Conservation (phyloP, 2,797 vertebrate genomes). For the Borostomias antarcticus region DNA sequence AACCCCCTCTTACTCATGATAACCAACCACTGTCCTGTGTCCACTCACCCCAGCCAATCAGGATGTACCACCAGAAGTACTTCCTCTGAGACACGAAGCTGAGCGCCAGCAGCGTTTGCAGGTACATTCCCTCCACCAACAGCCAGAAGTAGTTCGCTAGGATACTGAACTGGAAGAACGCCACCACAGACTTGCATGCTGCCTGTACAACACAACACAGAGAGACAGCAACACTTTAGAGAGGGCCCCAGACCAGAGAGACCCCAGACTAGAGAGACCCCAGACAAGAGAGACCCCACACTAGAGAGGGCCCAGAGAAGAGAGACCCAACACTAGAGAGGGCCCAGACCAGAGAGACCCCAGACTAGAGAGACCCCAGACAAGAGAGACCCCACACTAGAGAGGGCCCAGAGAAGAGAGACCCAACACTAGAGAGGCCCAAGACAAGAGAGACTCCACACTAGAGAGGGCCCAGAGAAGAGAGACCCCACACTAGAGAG, state of each 20-base stretch:
- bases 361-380: no score
- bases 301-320: background rate
- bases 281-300: no score
- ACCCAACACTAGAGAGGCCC: no score
- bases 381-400: no score
- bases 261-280: background rate
- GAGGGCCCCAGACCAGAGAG: background rate
- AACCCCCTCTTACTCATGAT: background rate
- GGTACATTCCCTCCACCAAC: conserved; percentile 89
- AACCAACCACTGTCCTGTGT: background rate
- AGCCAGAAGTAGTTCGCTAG: conserved; percentile 91
- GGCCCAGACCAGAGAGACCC: no score
- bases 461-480: no score
- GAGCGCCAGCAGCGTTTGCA: conserved; percentile 86
- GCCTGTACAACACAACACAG: conserved; percentile 57
- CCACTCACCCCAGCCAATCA: conserved; percentile 87
- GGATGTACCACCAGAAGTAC: conserved; percentile 89
- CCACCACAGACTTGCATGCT: conserved; percentile 81
- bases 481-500: no score
- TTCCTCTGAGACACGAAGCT: conserved; percentile 86
- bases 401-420: no score
- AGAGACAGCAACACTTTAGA: background rate
- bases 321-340: no score
- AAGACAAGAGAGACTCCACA: no score
- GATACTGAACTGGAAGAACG: conserved; percentile 89